These are phyloP conservation scores for Pseudomyrmex gracilis DNA, from an alignment of 1,140 invertebrate genomes.

Conservation along the genomic window DNA sequence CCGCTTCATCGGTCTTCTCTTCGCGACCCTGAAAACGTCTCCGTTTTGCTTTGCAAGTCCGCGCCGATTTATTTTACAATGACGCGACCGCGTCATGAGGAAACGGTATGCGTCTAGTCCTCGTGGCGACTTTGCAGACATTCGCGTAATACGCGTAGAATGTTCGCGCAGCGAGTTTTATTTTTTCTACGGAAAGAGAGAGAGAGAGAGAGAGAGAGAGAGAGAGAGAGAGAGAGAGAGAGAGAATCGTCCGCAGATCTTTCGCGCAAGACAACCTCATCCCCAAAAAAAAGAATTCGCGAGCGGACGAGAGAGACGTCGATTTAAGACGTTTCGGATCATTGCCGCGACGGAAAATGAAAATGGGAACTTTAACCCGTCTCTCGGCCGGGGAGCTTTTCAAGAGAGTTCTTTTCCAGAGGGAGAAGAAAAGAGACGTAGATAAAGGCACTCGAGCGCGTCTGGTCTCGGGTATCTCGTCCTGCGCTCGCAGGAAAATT, in stretches of 20 bases:
- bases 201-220: too few species aligned
- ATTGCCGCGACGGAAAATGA: constrained; percentile 26
- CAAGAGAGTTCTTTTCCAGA: background rate
- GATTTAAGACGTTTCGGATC: constrained; percentile 26
- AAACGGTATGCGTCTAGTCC: constrained; percentile 68
- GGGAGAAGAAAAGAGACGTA: too few species aligned
- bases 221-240: too few species aligned
- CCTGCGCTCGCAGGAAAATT: background rate
- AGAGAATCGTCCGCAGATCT: constrained; percentile 51
- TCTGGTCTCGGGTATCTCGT: background rate
- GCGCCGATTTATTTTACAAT: constrained; percentile 63
- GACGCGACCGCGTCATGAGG: constrained; percentile 11
- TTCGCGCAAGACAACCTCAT: constrained; percentile 44
- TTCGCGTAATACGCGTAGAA: constrained; percentile 52
- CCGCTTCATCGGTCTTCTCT: background rate
- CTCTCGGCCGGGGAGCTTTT: background rate
- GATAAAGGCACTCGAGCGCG: background rate
- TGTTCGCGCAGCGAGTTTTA: constrained; percentile 51
- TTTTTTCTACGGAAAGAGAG: background rate
- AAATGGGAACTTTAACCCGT: constrained; percentile 27
- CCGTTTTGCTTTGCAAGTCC: constrained; percentile 41
- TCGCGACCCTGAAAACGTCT: background rate
- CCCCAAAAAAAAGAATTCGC: background rate
- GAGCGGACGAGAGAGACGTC: constrained; percentile 5
- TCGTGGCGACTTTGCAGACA: constrained; percentile 70